Percentiles rank a stretch among this genome's conserved stretches.
These are phyloP conservation scores for Excalfactoria chinensis DNA, from an alignment of 2,113 vertebrate genomes.

Conservation along the genomic window DNA sequence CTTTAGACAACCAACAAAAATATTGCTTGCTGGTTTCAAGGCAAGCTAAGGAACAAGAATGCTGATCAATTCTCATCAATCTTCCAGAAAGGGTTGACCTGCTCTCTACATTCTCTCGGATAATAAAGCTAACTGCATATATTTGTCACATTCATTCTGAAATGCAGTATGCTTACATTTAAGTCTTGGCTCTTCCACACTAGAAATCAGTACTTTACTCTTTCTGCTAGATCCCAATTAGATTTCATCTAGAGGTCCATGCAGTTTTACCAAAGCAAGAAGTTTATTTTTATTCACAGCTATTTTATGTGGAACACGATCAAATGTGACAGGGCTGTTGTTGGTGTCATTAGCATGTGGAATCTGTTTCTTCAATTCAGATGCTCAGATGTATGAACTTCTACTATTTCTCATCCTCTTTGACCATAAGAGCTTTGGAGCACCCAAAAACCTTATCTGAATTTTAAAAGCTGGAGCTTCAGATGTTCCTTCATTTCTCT, in stretches of 20 bases:
- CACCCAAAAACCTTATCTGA: neutral
- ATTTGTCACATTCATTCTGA: neutral
- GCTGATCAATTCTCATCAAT: neutral
- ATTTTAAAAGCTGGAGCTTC: neutral
- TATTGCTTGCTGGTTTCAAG: neutral
- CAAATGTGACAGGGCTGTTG: neutral
- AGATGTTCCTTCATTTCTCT: neutral
- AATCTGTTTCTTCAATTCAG: neutral
- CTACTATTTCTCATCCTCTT: neutral
- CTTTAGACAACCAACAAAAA: neutral
- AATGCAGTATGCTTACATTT: neutral
- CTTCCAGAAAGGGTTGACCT: neutral
- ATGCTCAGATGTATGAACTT: neutral
- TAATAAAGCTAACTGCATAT: neutral
- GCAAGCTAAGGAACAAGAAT: neutral
- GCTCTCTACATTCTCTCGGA: neutral
- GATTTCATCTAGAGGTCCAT: neutral
- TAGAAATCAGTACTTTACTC: neutral
- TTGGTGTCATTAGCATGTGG: neutral
- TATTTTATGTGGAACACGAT: neutral
- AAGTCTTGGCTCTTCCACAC: neutral
- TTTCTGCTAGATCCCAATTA: neutral
- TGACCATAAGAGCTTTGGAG: neutral
- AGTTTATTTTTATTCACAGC: neutral
- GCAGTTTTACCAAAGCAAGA: neutral